phyloP scores from a whole-genome alignment of 1,140 invertebrate genomes.

The Oryzaephilus surinamensis region DNA sequence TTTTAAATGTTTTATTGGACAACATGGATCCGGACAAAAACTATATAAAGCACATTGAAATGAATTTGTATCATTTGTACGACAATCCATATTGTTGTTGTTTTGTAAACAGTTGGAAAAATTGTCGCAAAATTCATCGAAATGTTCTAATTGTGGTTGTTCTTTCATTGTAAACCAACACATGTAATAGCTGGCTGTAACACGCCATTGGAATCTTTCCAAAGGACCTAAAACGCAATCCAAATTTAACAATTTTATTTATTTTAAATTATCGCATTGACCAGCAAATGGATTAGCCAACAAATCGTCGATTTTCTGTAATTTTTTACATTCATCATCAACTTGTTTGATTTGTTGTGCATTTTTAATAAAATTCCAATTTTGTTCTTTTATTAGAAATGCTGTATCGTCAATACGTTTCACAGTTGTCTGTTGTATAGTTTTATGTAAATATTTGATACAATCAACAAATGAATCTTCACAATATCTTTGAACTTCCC shows the following conservation, averaged over 20 bases:
- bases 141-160: conserved; percentile 37
- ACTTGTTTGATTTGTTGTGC: conserved; percentile 33
- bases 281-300: conserved; percentile 44
- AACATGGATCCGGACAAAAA: conserved; percentile 56
- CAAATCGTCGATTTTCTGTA: conserved; percentile 36
- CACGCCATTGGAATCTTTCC: conserved; percentile 47
- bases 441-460: conserved; percentile 43
- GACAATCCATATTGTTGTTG: conserved; percentile 37
- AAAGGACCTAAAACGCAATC: conserved; percentile 17
- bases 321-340: conserved; percentile 40
- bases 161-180: conserved; percentile 52
- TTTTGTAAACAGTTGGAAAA: conserved; percentile 43
- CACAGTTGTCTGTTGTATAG: conserved; percentile 32
- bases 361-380: conserved; percentile 35
- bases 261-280: conserved; percentile 1
- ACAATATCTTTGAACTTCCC: conserved; percentile 49
- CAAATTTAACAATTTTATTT: neutral
- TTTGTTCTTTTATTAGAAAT: conserved; percentile 37
- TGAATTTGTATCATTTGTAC: conserved; percentile 42
- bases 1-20: conserved; percentile 41
- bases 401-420: conserved; percentile 41
- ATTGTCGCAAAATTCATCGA: conserved; percentile 49
- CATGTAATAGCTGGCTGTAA: conserved; percentile 53
- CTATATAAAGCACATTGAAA: conserved; percentile 51
- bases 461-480: conserved; percentile 41